Base-by-base conservation (phyloP, 2,797 vertebrate genomes). In the Pangasius sanitwongsei region DNA sequence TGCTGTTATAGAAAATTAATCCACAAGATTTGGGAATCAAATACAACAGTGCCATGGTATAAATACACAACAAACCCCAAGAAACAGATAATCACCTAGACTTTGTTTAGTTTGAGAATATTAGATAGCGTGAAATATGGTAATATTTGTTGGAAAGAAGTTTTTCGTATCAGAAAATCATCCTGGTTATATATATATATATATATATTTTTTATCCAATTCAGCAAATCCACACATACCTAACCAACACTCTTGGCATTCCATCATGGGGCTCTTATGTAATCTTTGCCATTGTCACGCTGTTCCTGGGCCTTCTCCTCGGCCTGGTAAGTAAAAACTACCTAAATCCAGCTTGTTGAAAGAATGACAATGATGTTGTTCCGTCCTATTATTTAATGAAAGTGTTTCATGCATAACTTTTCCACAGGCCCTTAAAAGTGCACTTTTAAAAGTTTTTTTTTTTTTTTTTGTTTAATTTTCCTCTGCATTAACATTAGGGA, bases 231-330 rank as follows among this genome's bases (percentile, higher is more conserved):
- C 93, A 94, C 88, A 93, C 87, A 4, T 94, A 93, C 89, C 89
- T 93, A 84, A 93, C 91, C 4, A 91, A 91, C 59, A 92, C 86
- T 15, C 89, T 92, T 57, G 92, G 93, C 1, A 88, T 94, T 81
- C 93, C 93, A 4, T 91, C 90, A 2, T 93, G 97, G 91, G 90
- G 94, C 87, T 98, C 97, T 44, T 98, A 97, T 0, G 89, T 95
- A 86, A 90, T 97, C 90, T 97, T 98, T 89, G 90, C 97, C 90
- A 41, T 97, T 25, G 94, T 94, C 69, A 97, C 97, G 8, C 94
- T 98, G 88, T 61, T 97, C 91, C 94, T 97, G 83, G 97, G 97
- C 63, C 95, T 98, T 63, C 86, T 97, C 18, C 94, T 97, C 80
- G 97, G 97, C 89, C 94, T 97, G 97, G 97, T 98, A 95, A 97